Evolutionary conservation across 2,113 vertebrate genomes (phyloP).

Genomic region (Caloenas nicobarica): DNA sequence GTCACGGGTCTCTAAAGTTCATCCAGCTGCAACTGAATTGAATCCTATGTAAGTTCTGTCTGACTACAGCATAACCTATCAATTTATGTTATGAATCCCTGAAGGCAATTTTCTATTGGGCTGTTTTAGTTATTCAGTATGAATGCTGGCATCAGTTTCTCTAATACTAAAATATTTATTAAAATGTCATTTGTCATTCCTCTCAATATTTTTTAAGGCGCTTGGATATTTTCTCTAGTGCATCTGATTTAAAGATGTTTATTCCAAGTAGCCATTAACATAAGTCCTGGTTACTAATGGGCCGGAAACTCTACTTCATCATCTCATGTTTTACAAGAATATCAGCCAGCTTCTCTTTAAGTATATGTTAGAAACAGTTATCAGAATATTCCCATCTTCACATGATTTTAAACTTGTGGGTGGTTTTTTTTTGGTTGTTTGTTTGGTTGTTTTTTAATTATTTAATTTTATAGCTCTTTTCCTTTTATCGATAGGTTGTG

Average conservation of each 20-base stretch:
- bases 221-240: not conserved
- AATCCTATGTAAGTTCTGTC: not conserved
- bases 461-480: not conserved
- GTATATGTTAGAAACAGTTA: not conserved
- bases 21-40: not conserved
- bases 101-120: not conserved
- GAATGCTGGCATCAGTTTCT: not conserved
- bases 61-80: not conserved
- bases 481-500: not conserved
- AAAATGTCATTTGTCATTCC: slow-evolving; percentile 16
- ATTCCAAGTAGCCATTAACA: not conserved
- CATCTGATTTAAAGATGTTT: slow-evolving; percentile 34
- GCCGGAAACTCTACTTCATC: slow-evolving; percentile 2
- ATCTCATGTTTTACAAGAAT: not conserved
- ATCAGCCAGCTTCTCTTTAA: not conserved
- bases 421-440: no score
- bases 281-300: slow-evolving; percentile 28
- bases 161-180: slow-evolving; percentile 11
- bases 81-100: not conserved
- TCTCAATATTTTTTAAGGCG: not conserved
- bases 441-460: not conserved
- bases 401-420: not conserved
- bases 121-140: not conserved
- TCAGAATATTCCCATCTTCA: not conserved
- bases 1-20: not conserved